phyloP scores from a whole-genome alignment of 2,888 invertebrate species.

The Andrena dorsata region DNA sequence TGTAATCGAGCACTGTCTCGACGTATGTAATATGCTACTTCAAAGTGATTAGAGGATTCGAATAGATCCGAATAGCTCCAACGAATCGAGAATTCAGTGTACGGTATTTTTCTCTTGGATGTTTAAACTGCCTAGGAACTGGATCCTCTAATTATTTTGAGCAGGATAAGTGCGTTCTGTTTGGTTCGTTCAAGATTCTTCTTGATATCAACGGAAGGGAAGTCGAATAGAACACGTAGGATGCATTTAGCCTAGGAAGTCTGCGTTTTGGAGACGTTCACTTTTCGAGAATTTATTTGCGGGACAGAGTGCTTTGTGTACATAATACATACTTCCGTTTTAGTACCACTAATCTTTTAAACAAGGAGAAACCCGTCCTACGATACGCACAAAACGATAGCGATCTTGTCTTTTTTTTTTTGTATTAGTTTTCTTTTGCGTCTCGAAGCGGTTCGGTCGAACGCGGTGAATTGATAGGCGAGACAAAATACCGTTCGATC shows the following conservation, averaged over 20 bases:
- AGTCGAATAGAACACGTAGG: conserved; percentile 9
- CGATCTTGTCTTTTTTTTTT: conserved; percentile 15
- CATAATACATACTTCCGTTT: conserved; percentile 30
- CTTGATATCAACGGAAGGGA: neutral
- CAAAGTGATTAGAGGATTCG: conserved; percentile 1
- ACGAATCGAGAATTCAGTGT: neutral
- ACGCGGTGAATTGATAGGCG: neutral
- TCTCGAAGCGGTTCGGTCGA: conserved; percentile 15
- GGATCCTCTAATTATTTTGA: conserved; percentile 22
- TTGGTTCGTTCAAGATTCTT: conserved; percentile 25
- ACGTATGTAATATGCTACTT: conserved; percentile 5
- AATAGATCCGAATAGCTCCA: neutral
- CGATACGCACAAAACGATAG: conserved; percentile 54
- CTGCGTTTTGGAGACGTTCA: conserved; percentile 53
- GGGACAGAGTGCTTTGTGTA: conserved; percentile 31
- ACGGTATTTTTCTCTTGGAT: neutral
- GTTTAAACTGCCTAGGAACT: neutral
- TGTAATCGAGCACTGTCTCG: neutral
- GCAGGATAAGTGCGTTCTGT: neutral
- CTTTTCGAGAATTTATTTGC: conserved; percentile 48
- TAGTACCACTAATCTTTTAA: conserved; percentile 33
- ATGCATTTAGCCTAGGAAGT: conserved; percentile 42
- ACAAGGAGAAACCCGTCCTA: conserved; percentile 54
- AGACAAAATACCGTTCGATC: conserved; percentile 1
- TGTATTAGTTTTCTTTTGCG: neutral